Conservation (phyloP, 2,888 invertebrate species). For the Cantharis nigra region DNA sequence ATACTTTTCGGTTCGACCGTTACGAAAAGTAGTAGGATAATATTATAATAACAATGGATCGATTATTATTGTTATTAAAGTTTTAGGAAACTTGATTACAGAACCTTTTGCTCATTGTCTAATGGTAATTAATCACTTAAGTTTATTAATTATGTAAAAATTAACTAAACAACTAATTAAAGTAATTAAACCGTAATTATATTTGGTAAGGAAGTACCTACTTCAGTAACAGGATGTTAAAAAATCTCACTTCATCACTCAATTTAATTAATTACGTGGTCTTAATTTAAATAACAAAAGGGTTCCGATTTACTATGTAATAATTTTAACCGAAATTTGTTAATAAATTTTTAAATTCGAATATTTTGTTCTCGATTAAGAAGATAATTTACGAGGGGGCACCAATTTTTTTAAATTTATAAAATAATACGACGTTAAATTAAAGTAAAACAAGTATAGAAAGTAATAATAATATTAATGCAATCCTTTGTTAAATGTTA, state of each 20-base stretch:
- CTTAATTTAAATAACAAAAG: not conserved
- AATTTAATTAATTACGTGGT: slow-evolving; percentile 11
- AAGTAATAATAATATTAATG: slow-evolving; percentile 50
- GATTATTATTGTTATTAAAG: not conserved
- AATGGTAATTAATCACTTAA: not conserved
- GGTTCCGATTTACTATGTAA: not conserved
- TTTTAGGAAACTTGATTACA: not conserved
- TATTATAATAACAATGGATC: not conserved
- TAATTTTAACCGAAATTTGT: not conserved
- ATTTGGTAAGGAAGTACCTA: slow-evolving; percentile 6
- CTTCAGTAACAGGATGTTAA: slow-evolving; percentile 19
- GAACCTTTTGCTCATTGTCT: not conserved
- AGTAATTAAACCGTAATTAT: not conserved
- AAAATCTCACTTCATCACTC: slow-evolving; percentile 13
- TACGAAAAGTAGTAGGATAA: not conserved
- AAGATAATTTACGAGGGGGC: not conserved
- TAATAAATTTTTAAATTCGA: too few relatives aligned
- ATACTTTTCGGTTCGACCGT: not conserved
- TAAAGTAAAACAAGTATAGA: slow-evolving; percentile 24
- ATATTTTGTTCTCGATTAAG: not conserved
- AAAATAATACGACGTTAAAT: slow-evolving; percentile 26
- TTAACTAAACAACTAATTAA: not conserved
- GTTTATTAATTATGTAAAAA: not conserved
- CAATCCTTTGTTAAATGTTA: slow-evolving; percentile 45
- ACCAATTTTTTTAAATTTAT: not conserved